phyloP scores from a whole-genome alignment of 2,888 invertebrate species.

The Tipula lateralis region DNA sequence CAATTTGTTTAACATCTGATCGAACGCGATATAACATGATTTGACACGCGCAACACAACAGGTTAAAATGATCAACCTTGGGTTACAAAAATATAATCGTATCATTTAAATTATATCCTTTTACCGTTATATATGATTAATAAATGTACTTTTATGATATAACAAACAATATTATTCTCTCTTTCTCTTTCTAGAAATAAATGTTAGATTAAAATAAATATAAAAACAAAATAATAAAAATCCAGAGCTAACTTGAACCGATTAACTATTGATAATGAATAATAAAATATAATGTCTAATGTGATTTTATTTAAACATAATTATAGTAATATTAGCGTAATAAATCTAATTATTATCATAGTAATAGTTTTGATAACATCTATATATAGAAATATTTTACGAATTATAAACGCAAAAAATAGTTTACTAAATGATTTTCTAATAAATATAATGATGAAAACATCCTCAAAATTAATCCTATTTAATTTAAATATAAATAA shows the following conservation, averaged over 20 bases:
- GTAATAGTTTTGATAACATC: background rate
- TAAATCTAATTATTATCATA: background rate
- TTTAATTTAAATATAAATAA: background rate
- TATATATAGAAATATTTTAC: background rate
- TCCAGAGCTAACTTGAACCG: background rate
- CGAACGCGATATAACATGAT: too few species aligned
- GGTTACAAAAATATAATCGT: too few species aligned
- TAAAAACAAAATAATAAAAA: too few species aligned
- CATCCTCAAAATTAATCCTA: slow-evolving; percentile 19
- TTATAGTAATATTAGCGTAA: background rate
- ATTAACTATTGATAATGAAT: background rate
- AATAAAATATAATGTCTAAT: background rate
- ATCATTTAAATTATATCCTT: too few species aligned
- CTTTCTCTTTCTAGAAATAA: background rate
- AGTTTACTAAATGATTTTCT: background rate
- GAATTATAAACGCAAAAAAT: background rate
- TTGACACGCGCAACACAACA: too few species aligned
- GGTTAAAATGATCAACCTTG: too few species aligned
- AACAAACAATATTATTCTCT: background rate
- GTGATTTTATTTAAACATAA: background rate
- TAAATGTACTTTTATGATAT: too few species aligned
- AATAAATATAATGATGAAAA: slow-evolving; percentile 14
- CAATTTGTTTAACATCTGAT: too few species aligned
- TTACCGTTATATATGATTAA: too few species aligned
- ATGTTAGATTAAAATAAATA: too few species aligned